phyloP scores from a whole-genome alignment of 2,888 invertebrate genomes.

The Omphaloscelis lunosa region DNA sequence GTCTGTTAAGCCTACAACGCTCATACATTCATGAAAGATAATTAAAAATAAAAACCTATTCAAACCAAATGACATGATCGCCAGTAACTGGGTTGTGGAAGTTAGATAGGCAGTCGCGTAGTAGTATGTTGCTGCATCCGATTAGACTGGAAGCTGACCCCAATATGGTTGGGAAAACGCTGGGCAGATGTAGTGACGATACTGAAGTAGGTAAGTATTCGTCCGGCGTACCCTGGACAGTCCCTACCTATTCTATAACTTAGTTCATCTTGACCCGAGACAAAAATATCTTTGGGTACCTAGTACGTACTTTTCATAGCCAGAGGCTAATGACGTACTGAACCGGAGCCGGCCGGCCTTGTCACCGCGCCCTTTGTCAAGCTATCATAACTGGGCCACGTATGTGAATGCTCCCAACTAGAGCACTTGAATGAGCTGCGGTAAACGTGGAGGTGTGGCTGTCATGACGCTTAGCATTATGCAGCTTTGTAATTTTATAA shows the following conservation, averaged over 20 bases:
- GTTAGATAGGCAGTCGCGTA: background rate
- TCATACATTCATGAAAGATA: too few relatives aligned
- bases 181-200: background rate
- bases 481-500: too few relatives aligned
- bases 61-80: too few relatives aligned
- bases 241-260: background rate
- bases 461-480: background rate
- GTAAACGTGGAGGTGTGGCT: constrained; percentile 17
- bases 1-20: too few relatives aligned
- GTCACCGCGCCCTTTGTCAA: constrained; percentile 56
- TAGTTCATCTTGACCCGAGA: background rate
- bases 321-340: constrained; percentile 58
- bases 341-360: constrained; percentile 80
- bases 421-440: constrained; percentile 29
- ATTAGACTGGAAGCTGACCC: background rate
- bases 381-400: constrained; percentile 37
- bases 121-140: too few relatives aligned
- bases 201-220: background rate
- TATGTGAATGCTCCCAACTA: constrained; percentile 25
- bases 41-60: too few relatives aligned
- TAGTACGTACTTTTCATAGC: background rate
- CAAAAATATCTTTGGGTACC: background rate
- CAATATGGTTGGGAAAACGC: background rate
- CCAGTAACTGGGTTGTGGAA: background rate
- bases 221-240: background rate